Conservation (phyloP, 2,888 invertebrate genomes). For the Diaphora mendica region DNA sequence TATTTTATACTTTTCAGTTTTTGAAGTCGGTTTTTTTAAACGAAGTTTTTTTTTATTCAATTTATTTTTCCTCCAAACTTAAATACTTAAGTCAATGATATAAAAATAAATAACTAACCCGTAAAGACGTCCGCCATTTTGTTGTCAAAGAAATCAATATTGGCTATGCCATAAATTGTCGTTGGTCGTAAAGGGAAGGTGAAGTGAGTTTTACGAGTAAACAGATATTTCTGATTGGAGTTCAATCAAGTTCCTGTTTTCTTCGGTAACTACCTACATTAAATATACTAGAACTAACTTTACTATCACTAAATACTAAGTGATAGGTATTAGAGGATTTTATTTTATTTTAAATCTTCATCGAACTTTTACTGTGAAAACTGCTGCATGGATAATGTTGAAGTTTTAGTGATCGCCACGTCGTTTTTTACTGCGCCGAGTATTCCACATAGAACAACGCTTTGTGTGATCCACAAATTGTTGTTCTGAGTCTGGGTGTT, state of each 20-base stretch:
- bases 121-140: constrained; percentile 48
- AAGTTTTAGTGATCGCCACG: too few species aligned
- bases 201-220: constrained; percentile 60
- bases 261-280: neutral
- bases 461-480: too few species aligned
- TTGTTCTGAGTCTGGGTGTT: too few species aligned
- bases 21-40: too few species aligned
- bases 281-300: neutral
- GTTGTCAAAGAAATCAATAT: constrained; percentile 59
- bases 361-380: neutral
- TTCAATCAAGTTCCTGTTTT: constrained; percentile 35
- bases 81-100: constrained; percentile 19
- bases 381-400: neutral
- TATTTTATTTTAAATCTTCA: too few species aligned
- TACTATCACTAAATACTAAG: neutral
- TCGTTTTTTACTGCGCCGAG: too few species aligned
- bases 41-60: too few species aligned
- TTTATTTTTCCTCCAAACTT: neutral
- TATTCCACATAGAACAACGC: too few species aligned
- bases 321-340: neutral
- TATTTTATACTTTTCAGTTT: too few species aligned
- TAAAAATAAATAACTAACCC: constrained; percentile 43
- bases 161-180: constrained; percentile 64
- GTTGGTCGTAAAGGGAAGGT: constrained; percentile 61
- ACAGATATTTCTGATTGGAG: constrained; percentile 56